Base-by-base conservation (phyloP, 1,140 invertebrate genomes). In the Ruditapes philippinarum region DNA sequence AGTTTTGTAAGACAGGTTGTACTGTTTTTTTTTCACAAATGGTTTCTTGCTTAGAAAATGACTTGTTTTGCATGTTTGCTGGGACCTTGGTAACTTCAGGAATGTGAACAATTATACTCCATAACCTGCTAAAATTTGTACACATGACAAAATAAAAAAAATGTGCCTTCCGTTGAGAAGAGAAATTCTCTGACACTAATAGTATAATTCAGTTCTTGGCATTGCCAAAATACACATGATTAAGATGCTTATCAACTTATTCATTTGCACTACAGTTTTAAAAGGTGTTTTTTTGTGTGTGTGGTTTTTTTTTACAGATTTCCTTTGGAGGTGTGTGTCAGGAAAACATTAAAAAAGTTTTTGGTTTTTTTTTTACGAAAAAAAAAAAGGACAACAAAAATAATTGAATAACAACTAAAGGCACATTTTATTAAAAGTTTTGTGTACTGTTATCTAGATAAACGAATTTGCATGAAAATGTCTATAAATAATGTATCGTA, bases 21-120 rank as follows among this genome's bases (percentile, higher is more conserved):
- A n/a, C n/a, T n/a, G n/a, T n/a, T 2, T 5, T 31, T 51, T n/a
- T 78, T 51, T 78, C 49, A 54, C 74, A 54, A n/a, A 54, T 22
- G n/a, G 28, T 78, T 51, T 78, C 74, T 78, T 54, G 74, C 74
- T 78, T 78, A 78, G 74, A 78, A 33, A n/a, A 33, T 51, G 45
- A 78, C 45, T 31, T 31, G 45, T 40, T 78, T 78, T 78, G 74
- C 74, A 78, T 78, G 74, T 57, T 28, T 36, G 45, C 74, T 78
- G 45, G 74, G 74, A 33, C 36, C 74, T 38, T 54, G 74, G 74
- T n/a, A 36, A 78, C 42, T 57, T 31, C 19, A 49, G 74, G 74
- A 78, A 54, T 78, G 74, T 49, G 5, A 65, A 54, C 25, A 54
- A 7, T 54, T 78, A 33, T 78, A 78, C 49, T 76, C 73, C 45